These are phyloP conservation scores for Origma solitaria DNA, from an alignment of 2,113 vertebrate species.

Conservation along the genomic window DNA sequence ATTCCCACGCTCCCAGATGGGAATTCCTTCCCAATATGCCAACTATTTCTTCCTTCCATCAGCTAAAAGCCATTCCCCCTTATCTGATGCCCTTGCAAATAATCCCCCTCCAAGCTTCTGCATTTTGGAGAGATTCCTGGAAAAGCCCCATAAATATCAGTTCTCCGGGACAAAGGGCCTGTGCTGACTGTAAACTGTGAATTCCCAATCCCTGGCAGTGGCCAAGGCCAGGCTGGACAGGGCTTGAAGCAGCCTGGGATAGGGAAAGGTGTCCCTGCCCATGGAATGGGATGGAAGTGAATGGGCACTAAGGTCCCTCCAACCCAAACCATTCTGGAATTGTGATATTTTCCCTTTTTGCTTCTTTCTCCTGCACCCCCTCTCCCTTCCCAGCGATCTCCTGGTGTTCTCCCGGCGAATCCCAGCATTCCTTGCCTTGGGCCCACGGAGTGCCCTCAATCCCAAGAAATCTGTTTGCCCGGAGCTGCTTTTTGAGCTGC, in stretches of 20 bases:
- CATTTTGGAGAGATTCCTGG: not conserved
- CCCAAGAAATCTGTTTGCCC: not conserved
- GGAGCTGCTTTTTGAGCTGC: slow-evolving; percentile 60
- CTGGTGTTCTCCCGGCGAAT: not conserved
- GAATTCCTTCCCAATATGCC: not conserved
- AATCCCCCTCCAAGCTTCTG: too few species aligned
- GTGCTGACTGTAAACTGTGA: fast-evolving
- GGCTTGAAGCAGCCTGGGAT: not conserved
- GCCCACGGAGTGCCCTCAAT: not conserved
- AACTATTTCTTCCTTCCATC: not conserved
- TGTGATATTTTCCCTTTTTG: not conserved
- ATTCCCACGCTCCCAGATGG: fast-evolving
- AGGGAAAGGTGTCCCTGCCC: not conserved
- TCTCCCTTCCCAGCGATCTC: fast-evolving
- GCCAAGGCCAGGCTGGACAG: not conserved
- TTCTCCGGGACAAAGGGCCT: not conserved
- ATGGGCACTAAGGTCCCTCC: not conserved
- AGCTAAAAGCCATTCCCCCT: not conserved
- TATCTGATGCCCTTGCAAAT: not conserved
- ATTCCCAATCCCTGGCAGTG: not conserved
- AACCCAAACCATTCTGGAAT: not conserved
- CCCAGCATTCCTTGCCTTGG: not conserved
- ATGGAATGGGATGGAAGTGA: not conserved
- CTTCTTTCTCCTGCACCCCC: fast-evolving
- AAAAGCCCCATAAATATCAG: not conserved